Percentiles rank a stretch among this genome's conserved stretches.
Evolutionary conservation across 2,113 vertebrate species (phyloP).

Genomic region (Phalacrocorax brasilianus): DNA sequence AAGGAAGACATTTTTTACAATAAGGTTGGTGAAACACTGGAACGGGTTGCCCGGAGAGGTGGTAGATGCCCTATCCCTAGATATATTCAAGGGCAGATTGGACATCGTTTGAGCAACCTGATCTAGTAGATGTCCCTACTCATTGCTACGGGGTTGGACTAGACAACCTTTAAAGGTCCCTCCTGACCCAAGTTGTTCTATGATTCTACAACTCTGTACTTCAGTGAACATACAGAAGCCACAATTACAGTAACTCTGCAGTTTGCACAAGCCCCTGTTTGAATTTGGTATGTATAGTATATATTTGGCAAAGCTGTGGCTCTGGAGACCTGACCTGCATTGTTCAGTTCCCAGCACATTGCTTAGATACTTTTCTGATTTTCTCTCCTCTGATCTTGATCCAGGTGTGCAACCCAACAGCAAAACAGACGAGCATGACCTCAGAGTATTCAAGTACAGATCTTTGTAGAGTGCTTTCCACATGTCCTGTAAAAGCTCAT

Average conservation of each 20-base stretch:
- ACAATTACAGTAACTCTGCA: background rate
- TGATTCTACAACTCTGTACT: background rate
- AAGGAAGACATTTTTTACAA: background rate
- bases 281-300: background rate
- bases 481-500: background rate
- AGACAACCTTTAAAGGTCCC: background rate
- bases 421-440: background rate
- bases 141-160: background rate
- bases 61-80: background rate
- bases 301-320: background rate
- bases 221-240: background rate
- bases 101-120: background rate
- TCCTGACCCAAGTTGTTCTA: background rate
- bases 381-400: background rate
- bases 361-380: background rate
- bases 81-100: background rate
- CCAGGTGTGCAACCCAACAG: background rate
- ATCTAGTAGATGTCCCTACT: background rate
- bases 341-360: background rate
- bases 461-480: background rate
- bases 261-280: background rate
- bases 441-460: background rate
- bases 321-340: background rate
- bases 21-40: background rate
- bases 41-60: background rate